Percentiles rank a stretch among this genome's conserved stretches.
Evolutionary conservation across 2,888 invertebrate genomes (phyloP).

Genomic region (Julus scanicus): DNA sequence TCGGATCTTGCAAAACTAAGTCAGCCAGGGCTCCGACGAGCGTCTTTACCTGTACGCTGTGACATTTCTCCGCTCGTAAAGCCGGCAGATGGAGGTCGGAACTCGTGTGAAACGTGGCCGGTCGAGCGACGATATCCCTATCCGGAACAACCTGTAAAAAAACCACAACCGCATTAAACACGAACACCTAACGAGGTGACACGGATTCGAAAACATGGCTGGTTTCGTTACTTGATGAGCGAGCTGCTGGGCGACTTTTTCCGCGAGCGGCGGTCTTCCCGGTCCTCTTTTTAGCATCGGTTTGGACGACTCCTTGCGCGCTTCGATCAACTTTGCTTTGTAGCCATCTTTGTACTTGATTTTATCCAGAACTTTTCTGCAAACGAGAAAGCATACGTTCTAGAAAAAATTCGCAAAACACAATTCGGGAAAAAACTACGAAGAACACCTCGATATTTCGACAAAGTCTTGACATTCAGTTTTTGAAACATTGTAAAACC

Average conservation of each 20-base stretch:
- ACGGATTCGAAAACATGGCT: no score
- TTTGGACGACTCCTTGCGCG: neutral
- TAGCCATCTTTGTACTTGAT: conserved; percentile 41
- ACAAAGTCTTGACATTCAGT: no score
- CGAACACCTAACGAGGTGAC: no score
- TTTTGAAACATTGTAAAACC: no score
- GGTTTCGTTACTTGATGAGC: conserved; percentile 47
- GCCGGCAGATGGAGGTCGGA: conserved; percentile 63
- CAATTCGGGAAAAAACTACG: no score
- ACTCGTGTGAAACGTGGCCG: conserved; percentile 49
- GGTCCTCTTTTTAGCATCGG: conserved; percentile 59
- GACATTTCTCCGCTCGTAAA: conserved; percentile 53
- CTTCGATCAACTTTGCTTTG: conserved; percentile 36
- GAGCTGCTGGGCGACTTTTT: conserved; percentile 55
- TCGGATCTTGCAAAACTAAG: no score
- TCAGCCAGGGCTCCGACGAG: no score
- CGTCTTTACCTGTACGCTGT: conserved; percentile 37
- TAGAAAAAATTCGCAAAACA: no score
- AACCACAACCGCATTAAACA: no score
- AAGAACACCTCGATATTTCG: no score
- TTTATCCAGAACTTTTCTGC: neutral
- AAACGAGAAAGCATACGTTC: no score
- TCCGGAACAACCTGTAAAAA: conserved; percentile 14
- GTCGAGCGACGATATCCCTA: neutral
- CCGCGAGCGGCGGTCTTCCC: conserved; percentile 60